Evolutionary conservation across 1,140 invertebrate species (phyloP), one percentile per base, ranked within the genome.

Genomic region (Macrosteles quadrilineatus): DNA sequence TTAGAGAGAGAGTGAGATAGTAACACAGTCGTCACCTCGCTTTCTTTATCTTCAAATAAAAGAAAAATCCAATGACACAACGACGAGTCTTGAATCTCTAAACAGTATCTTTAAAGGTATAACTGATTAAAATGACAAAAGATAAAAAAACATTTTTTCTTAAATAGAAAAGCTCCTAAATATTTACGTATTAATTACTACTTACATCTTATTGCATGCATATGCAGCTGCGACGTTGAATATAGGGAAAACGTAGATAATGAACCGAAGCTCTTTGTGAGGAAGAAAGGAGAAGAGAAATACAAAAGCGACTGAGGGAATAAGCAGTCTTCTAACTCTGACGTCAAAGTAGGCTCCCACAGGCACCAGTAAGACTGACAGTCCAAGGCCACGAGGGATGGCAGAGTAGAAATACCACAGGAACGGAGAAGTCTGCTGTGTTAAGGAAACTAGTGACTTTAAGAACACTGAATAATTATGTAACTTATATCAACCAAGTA

Each of bases 371-470:
- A 95, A 77, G 25, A 94, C 78, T 50, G 95, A 95, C 2, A 90
- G 83, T 1, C 89, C 91, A 75, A 99, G 83, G 2, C 93, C 93
- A 70, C 97, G 83, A 1, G 98, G 98, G 27, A 99, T 80, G 0
- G 96, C 98, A 32, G 96, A 98, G 81, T 97, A 98, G 80, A 98
- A 98, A 81, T 99, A 99, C 98, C 98, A 99, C 11, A 95, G 79
- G 80, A 98, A 98, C 69, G 97, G 98, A 45, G 89, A 92, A 53
- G 94, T 97, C 94, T 97, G 80, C 72, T 55, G 29, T 64, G 29
- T 3, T 36, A 36, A 36, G 32, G 32, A n/a, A n/a, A 23, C 23
- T 50, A 50, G 23, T 4, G 45, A 43, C 40, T 43, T 43, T 71
- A 55, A 64, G n/a, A 43, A n/a, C 40, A 43, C 9, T 43, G n/a